A percentile compares a stretch with the other conserved stretches of the same genome.
Evolutionary conservation across 2,888 invertebrate species (phyloP).

Genomic region (Chloroclystis v-ata): DNA sequence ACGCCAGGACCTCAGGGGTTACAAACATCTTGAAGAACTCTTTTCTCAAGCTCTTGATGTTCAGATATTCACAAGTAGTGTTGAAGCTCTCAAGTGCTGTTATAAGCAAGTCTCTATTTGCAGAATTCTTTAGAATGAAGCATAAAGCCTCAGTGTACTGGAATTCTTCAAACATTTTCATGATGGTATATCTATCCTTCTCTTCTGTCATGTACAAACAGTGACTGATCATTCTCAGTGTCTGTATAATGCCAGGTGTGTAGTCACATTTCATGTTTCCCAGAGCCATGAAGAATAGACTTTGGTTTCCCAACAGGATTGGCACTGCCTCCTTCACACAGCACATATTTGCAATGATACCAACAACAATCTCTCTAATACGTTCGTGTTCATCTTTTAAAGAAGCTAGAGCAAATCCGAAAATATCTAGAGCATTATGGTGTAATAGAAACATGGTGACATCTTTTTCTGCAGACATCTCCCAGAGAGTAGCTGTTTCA

Average conservation of each 20-base stretch:
- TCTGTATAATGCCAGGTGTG: conserved; percentile 83
- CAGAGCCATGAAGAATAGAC: conserved; percentile 77
- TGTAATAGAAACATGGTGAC: conserved; percentile 83
- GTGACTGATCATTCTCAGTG: conserved; percentile 82
- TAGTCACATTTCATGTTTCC: conserved; percentile 81
- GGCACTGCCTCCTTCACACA: conserved; percentile 80
- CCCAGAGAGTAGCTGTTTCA: conserved; percentile 88
- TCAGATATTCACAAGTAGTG: conserved; percentile 70
- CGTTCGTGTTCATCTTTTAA: conserved; percentile 80
- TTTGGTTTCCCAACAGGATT: conserved; percentile 75
- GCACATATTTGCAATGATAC: conserved; percentile 91
- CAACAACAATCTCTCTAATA: conserved; percentile 88
- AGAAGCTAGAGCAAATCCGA: conserved; percentile 75
- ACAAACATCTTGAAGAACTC: conserved; percentile 59
- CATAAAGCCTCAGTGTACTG: conserved; percentile 79
- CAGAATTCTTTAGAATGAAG: conserved; percentile 86
- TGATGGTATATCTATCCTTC: conserved; percentile 65
- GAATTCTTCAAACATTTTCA: conserved; percentile 63
- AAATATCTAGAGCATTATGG: conserved; percentile 82
- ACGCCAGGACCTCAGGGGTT: conserved; percentile 48
- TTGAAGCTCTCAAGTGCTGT: conserved; percentile 80
- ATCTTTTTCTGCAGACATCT: conserved; percentile 89
- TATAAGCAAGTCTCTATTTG: conserved; percentile 78
- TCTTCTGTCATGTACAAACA: conserved; percentile 64
- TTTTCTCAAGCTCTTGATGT: conserved; percentile 45